Percentiles rank a stretch among this genome's conserved stretches.
These are phyloP conservation scores for Poecilia picta DNA, from an alignment of 2,797 vertebrate species.

Conservation along the genomic window DNA sequence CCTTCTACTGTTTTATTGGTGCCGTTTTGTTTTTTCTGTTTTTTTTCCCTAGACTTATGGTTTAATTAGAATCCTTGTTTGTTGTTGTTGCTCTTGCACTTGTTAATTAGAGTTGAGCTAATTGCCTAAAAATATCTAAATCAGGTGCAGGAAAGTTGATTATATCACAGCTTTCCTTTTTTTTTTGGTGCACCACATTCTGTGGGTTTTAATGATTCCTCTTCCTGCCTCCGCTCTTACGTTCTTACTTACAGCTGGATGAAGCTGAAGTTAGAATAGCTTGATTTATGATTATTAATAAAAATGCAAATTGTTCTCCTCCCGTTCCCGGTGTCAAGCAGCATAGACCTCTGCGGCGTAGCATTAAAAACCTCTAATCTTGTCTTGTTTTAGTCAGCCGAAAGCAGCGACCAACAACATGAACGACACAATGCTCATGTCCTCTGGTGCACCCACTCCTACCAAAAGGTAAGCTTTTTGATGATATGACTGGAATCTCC, in stretches of 20 bases:
- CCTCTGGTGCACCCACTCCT: conserved; percentile 90
- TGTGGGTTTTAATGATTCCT: conserved; percentile 21
- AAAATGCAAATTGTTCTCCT: conserved; percentile 61
- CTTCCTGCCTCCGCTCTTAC: not conserved
- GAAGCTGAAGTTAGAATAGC: conserved; percentile 56
- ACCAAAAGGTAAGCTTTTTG: conserved; percentile 88
- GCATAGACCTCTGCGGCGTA: conserved; percentile 50
- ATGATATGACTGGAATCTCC: conserved; percentile 7
- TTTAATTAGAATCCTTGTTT: conserved; percentile 73
- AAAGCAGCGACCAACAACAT: conserved; percentile 84
- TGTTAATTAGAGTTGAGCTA: conserved; percentile 75
- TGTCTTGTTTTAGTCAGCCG: conserved; percentile 83
- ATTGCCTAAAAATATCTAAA: conserved; percentile 65
- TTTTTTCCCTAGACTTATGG: conserved; percentile 49
- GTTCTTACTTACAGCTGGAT: conserved; percentile 38
- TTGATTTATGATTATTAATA: conserved; percentile 70
- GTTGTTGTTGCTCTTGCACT: conserved; percentile 56
- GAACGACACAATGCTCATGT: conserved; percentile 91
- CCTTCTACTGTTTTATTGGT: conserved; percentile 50
- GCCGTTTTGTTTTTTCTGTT: not conserved
- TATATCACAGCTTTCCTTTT: conserved; percentile 25
- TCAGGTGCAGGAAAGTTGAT: conserved; percentile 45
- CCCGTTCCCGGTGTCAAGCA: conserved; percentile 45
- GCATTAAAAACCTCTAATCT: conserved; percentile 79
- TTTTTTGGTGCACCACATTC: conserved; percentile 17